Evolutionary conservation across 2,888 invertebrate genomes (phyloP).

Genomic region (Pyrrhosoma nymphula): DNA sequence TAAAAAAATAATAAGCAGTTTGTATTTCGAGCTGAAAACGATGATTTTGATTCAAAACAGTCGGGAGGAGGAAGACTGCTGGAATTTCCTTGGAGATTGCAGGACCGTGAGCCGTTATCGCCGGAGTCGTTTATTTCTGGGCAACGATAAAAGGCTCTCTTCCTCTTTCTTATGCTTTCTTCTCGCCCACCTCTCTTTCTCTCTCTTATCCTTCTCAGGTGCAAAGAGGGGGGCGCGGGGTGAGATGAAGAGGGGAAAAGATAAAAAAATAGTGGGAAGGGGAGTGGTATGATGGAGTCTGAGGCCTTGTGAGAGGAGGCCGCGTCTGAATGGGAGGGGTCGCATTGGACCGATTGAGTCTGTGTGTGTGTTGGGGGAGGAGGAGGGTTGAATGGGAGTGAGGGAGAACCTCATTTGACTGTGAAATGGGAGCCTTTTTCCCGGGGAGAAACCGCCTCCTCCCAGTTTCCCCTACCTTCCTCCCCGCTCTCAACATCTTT

Average conservation of each 20-base stretch:
- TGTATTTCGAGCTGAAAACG: slow-evolving; percentile 64
- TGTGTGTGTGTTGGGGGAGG: not conserved
- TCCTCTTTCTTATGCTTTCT: not conserved
- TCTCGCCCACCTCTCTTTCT: too few relatives aligned
- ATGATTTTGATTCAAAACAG: slow-evolving; percentile 67
- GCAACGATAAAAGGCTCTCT: slow-evolving; percentile 49
- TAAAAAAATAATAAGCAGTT: slow-evolving; percentile 48
- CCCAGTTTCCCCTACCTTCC: not conserved
- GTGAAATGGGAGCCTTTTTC: slow-evolving; percentile 63
- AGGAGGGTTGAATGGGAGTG: slow-evolving; percentile 32
- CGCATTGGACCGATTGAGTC: not conserved
- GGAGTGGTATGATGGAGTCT: slow-evolving; percentile 51
- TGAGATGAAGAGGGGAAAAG: not conserved
- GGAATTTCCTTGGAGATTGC: slow-evolving; percentile 67
- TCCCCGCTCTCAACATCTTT: not conserved
- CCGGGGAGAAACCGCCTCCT: slow-evolving; percentile 51
- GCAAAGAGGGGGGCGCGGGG: not conserved
- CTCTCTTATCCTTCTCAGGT: not conserved
- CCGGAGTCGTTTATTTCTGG: slow-evolving; percentile 56
- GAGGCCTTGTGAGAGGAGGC: not conserved
- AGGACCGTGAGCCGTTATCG: slow-evolving; percentile 59
- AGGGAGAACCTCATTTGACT: slow-evolving; percentile 66
- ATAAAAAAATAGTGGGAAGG: not conserved
- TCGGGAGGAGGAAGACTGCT: slow-evolving; percentile 56
- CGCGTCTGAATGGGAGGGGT: not conserved